These are phyloP conservation scores for Gisinianus flammeolus DNA, from an alignment of 2,888 invertebrate species.

Conservation along the genomic window DNA sequence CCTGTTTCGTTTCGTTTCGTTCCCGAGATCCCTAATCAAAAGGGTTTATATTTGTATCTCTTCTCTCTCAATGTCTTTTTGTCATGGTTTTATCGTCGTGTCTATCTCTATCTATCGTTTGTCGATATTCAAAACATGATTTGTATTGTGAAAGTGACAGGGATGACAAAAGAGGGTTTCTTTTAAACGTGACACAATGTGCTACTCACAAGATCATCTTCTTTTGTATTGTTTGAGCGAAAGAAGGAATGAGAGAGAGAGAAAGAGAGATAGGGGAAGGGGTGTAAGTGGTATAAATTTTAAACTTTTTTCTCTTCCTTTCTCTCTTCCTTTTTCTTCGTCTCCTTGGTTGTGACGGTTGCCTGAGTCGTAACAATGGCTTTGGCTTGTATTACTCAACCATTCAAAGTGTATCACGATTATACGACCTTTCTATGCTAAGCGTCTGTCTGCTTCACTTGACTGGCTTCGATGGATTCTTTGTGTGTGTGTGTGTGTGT, in stretches of 20 bases:
- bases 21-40: conserved; percentile 22
- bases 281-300: conserved; percentile 33
- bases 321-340: conserved; percentile 1
- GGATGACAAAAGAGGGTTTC: conserved; percentile 28
- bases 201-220: conserved; percentile 22
- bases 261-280: conserved; percentile 7
- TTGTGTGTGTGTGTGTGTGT: neutral
- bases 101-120: conserved; percentile 18
- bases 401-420: conserved; percentile 30
- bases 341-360: conserved; percentile 28
- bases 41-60: no score
- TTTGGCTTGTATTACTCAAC: neutral
- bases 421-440: conserved; percentile 42
- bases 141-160: conserved; percentile 33
- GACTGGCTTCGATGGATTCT: conserved; percentile 28
- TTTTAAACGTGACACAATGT: conserved; percentile 35
- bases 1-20: neutral
- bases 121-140: conserved; percentile 34
- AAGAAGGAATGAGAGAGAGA: neutral
- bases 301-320: conserved; percentile 16
- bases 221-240: conserved; percentile 11
- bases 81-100: no score
- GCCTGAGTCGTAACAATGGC: conserved; percentile 26
- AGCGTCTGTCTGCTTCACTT: conserved; percentile 46
- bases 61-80: neutral